A percentile compares a stretch with the other conserved stretches of the same genome.
These are phyloP conservation scores for Hyppa rectilinea DNA, from an alignment of 2,888 invertebrate genomes.

Conservation along the genomic window DNA sequence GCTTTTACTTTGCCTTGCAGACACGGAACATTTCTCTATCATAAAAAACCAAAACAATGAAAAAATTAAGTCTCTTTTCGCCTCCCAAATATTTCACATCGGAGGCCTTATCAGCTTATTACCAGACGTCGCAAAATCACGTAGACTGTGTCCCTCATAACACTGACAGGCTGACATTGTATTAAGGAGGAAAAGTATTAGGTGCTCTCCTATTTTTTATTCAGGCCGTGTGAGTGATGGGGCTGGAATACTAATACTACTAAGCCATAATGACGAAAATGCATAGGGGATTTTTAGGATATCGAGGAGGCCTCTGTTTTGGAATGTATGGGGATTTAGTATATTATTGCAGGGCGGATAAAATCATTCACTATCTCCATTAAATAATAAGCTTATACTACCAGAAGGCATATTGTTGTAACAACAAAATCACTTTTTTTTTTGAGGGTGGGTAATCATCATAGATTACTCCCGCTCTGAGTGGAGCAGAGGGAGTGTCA, in stretches of 20 bases:
- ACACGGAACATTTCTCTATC: neutral
- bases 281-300: slow-evolving; percentile 1
- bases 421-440: too few relatives aligned
- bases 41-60: neutral
- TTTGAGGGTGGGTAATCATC: too few relatives aligned
- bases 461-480: too few relatives aligned
- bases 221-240: slow-evolving; percentile 54
- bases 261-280: slow-evolving; percentile 31
- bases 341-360: neutral
- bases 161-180: slow-evolving; percentile 63
- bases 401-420: too few relatives aligned
- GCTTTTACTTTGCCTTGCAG: neutral
- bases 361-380: neutral
- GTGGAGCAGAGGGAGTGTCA: too few relatives aligned
- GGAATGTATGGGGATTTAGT: neutral
- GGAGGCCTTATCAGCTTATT: slow-evolving; percentile 60
- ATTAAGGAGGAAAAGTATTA: slow-evolving; percentile 65
- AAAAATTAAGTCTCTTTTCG: slow-evolving; percentile 37
- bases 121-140: slow-evolving; percentile 61
- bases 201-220: slow-evolving; percentile 60
- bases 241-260: slow-evolving; percentile 62
- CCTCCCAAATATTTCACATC: slow-evolving; percentile 40
- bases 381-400: neutral
- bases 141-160: slow-evolving; percentile 61
- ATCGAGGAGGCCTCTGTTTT: neutral